These are phyloP conservation scores for Pseudanteris insignis DNA, from an alignment of 2,888 invertebrate genomes.

Conservation along the genomic window DNA sequence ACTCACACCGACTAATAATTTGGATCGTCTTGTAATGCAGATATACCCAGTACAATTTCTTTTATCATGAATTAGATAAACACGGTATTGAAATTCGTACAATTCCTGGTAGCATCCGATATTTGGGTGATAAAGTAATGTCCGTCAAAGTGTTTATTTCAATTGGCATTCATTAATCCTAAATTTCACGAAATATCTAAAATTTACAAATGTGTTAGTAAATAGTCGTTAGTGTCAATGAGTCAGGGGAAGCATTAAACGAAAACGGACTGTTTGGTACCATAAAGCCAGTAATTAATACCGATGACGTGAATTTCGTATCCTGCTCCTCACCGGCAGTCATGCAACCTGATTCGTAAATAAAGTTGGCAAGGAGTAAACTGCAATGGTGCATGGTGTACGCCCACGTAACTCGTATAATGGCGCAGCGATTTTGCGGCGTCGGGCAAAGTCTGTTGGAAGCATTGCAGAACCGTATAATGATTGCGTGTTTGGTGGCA, in stretches of 20 bases:
- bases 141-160: no score
- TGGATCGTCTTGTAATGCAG: no score
- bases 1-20: slow-evolving; percentile 22
- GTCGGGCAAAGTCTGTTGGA: slow-evolving; percentile 47
- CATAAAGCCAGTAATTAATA: slow-evolving; percentile 34
- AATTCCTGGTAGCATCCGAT: no score
- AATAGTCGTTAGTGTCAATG: no score
- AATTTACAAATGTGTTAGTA: no score
- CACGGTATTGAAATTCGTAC: no score
- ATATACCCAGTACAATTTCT: no score
- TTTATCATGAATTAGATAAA: no score
- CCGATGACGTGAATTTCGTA: slow-evolving; percentile 40
- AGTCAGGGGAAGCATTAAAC: slow-evolving; percentile 10
- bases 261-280: slow-evolving; percentile 6
- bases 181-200: no score
- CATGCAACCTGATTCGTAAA: slow-evolving; percentile 61
- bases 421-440: slow-evolving; percentile 62
- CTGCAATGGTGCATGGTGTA: slow-evolving; percentile 57
- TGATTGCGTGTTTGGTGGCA: slow-evolving; percentile 62
- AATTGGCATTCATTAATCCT: no score
- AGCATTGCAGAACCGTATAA: slow-evolving; percentile 54
- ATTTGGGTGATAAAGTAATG: no score
- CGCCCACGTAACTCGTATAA: slow-evolving; percentile 64
- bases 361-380: slow-evolving; percentile 63
- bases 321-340: slow-evolving; percentile 40